These are phyloP conservation scores for Dallia pectoralis DNA, from an alignment of 2,797 vertebrate species.

Conservation along the genomic window DNA sequence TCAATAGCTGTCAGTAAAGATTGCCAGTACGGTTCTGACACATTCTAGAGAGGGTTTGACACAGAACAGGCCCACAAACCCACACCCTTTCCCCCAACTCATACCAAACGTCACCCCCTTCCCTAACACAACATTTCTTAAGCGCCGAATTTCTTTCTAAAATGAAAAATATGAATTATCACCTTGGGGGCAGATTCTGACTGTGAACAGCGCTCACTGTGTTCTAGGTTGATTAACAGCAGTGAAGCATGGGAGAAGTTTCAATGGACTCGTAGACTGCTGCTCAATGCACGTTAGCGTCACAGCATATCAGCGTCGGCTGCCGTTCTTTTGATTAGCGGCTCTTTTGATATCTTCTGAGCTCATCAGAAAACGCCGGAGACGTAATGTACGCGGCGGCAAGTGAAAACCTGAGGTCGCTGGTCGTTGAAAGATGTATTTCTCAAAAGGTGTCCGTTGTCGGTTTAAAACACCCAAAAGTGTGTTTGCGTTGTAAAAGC, in stretches of 20 bases:
- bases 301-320: conserved; percentile 28
- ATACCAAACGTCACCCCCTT: conserved; percentile 1
- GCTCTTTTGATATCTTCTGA: conserved; percentile 40
- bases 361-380: conserved; percentile 62
- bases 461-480: conserved; percentile 18
- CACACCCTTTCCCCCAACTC: neutral
- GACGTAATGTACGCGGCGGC: conserved; percentile 31
- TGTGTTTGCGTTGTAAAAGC: conserved; percentile 46
- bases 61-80: conserved; percentile 10
- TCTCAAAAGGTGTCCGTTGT: too few relatives aligned
- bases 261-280: conserved; percentile 33
- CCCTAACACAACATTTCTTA: conserved; percentile 22
- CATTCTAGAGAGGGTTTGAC: conserved; percentile 44
- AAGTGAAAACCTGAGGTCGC: too few relatives aligned
- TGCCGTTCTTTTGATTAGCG: conserved; percentile 52
- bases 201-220: conserved; percentile 60
- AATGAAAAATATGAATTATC: conserved; percentile 24
- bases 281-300: conserved; percentile 1
- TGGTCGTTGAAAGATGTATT: too few relatives aligned
- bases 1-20: conserved; percentile 55
- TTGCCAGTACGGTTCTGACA: conserved; percentile 57
- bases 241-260: conserved; percentile 48
- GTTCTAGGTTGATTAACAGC: conserved; percentile 66
- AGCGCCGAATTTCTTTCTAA: conserved; percentile 41
- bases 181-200: conserved; percentile 47